phyloP scores from a whole-genome alignment of 2,113 vertebrate genomes.

The Hystrix brachyura region DNA sequence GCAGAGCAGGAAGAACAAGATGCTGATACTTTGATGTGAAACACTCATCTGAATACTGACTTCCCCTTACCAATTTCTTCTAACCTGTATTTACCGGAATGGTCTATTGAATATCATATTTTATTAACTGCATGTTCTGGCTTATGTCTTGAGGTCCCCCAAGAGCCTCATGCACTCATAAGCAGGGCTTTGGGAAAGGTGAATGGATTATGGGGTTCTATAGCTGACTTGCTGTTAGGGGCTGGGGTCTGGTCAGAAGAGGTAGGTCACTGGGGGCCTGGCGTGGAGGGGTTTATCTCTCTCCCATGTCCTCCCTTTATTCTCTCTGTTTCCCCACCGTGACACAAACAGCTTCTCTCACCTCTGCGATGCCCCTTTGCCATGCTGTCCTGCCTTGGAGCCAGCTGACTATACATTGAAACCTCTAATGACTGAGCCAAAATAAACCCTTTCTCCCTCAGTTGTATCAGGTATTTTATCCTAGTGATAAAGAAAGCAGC shows the following conservation, averaged over 20 bases:
- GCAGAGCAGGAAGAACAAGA: background rate
- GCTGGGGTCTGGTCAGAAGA: background rate
- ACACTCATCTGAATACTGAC: background rate
- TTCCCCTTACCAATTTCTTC: constrained; percentile 13
- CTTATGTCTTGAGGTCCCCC: background rate
- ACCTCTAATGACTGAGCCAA: background rate
- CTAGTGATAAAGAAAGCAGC: background rate
- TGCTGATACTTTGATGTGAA: background rate
- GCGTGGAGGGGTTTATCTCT: background rate
- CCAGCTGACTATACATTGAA: background rate
- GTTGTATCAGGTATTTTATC: background rate
- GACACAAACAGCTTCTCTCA: background rate
- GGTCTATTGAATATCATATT: background rate
- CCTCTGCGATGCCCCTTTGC: background rate
- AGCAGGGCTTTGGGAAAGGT: background rate
- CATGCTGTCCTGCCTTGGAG: background rate
- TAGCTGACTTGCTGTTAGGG: background rate
- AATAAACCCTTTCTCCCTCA: background rate
- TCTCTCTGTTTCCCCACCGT: background rate
- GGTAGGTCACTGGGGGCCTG: background rate
- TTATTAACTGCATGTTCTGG: background rate
- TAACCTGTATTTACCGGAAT: background rate
- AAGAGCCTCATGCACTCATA: background rate
- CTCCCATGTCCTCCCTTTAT: background rate
- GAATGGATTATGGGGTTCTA: background rate